These are phyloP conservation scores for Bubo bubo DNA, from an alignment of 2,113 vertebrate species.

Conservation along the genomic window DNA sequence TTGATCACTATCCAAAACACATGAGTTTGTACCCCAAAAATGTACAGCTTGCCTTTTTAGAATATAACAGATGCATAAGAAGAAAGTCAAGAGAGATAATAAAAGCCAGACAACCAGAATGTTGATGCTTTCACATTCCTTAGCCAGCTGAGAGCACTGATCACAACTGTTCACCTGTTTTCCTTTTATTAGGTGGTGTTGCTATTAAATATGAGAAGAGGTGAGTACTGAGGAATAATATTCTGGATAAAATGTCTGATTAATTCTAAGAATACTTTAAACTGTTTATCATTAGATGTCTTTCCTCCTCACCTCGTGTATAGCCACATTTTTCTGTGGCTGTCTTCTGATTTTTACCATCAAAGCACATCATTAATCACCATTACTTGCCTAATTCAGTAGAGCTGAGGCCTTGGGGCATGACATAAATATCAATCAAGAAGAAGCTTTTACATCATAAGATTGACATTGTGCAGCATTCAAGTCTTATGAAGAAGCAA, in stretches of 20 bases:
- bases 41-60: neutral
- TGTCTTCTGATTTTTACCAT: neutral
- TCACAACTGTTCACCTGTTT: neutral
- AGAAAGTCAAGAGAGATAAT: neutral
- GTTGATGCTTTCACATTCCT: neutral
- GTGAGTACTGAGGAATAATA: neutral
- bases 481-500: neutral
- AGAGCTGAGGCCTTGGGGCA: neutral
- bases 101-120: neutral
- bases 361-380: neutral
- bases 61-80: neutral
- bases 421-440: neutral
- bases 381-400: neutral
- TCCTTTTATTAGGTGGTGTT: neutral
- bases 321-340: neutral
- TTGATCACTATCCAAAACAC: neutral
- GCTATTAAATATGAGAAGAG: neutral
- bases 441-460: neutral
- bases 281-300: neutral
- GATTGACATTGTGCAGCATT: neutral
- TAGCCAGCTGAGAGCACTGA: neutral
- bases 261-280: neutral
- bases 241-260: neutral
- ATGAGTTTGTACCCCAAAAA: neutral
- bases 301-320: neutral